A percentile compares a stretch with the other conserved stretches of the same genome.
phyloP scores from a whole-genome alignment of 2,888 invertebrate genomes.

The Eristalis arbustorum region DNA sequence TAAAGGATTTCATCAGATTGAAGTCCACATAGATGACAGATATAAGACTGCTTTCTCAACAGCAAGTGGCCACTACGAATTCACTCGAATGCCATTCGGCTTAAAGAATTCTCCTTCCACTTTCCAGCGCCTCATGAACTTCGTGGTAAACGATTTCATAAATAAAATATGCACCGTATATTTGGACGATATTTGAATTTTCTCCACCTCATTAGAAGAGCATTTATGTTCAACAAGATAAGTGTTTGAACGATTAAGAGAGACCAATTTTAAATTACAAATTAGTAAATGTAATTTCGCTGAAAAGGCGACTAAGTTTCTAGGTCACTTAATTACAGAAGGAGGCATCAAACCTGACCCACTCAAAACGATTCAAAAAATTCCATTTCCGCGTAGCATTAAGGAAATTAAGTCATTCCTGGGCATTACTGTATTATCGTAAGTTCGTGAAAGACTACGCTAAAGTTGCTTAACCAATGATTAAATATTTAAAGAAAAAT shows the following conservation, averaged over 20 bases:
- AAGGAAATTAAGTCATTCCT: conserved; percentile 72
- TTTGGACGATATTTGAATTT: neutral
- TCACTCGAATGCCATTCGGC: conserved; percentile 71
- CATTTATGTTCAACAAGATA: neutral
- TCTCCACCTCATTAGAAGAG: neutral
- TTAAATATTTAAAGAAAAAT: conserved; percentile 3
- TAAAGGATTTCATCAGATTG: no score
- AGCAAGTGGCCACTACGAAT: no score
- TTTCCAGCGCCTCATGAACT: conserved; percentile 72
- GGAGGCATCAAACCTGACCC: conserved; percentile 70
- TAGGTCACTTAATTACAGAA: conserved; percentile 40
- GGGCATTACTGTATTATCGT: conserved; percentile 64
- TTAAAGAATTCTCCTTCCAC: conserved; percentile 48
- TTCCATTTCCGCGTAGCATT: conserved; percentile 67
- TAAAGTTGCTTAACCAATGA: conserved; percentile 43
- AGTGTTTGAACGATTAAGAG: conserved; percentile 6
- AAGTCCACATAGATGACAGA: no score
- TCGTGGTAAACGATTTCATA: conserved; percentile 69
- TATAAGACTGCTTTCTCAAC: no score
- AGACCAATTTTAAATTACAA: conserved; percentile 64
- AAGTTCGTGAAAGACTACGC: conserved; percentile 35
- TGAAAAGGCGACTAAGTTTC: conserved; percentile 10
- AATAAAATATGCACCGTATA: conserved; percentile 72
- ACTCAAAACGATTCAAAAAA: conserved; percentile 66
- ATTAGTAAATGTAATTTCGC: conserved; percentile 19